phyloP scores from a whole-genome alignment of 2,113 vertebrate genomes.

The Zosterops borbonicus region DNA sequence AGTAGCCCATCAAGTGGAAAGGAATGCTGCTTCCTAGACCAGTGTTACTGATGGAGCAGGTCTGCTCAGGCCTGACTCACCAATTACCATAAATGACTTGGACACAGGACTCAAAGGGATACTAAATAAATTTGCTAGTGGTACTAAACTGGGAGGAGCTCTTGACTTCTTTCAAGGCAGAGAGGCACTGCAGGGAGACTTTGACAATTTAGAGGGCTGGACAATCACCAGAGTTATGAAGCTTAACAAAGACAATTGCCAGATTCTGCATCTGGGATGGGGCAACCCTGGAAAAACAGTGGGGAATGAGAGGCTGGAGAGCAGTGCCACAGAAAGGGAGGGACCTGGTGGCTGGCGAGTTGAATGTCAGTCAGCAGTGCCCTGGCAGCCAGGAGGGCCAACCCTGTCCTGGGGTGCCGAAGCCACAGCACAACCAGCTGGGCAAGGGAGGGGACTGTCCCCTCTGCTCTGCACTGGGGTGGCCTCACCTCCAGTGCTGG shows the following conservation, averaged over 20 bases:
- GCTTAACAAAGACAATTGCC: neutral
- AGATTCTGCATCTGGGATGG: neutral
- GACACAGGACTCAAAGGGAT: neutral
- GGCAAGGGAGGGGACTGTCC: neutral
- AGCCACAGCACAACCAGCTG: accelerated
- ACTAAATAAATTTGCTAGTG: neutral
- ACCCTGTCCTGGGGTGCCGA: accelerated
- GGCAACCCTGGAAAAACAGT: neutral
- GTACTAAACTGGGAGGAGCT: neutral
- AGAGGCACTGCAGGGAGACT: neutral
- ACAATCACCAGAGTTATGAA: neutral
- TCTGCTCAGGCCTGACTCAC: neutral
- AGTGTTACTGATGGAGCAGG: neutral
- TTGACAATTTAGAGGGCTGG: neutral
- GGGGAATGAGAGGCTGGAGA: neutral
- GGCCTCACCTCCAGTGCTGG: neutral
- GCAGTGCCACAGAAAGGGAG: neutral
- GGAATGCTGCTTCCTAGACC: neutral
- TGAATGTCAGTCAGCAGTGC: neutral
- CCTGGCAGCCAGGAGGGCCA: neutral
- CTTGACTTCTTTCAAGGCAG: neutral
- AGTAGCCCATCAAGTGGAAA: neutral
- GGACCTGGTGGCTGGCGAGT: accelerated
- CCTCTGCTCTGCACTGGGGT: accelerated
- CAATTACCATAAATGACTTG: neutral